Percentiles rank a stretch among this genome's conserved stretches.
phyloP scores from a whole-genome alignment of 92 coral and sea anemone genomes.

The Porites lobata region DNA sequence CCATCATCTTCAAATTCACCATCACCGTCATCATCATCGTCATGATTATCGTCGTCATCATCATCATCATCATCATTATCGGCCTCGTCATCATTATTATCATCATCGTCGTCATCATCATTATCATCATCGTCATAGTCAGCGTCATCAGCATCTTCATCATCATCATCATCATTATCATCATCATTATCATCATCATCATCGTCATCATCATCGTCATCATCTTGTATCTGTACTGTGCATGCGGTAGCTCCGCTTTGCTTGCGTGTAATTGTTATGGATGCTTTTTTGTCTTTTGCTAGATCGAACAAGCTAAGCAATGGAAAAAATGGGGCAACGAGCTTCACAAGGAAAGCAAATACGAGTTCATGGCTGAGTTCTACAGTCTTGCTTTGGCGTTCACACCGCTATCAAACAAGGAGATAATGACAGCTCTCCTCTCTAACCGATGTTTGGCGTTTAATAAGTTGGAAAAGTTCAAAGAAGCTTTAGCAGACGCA shows the following conservation, averaged over 20 bases:
- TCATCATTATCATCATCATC: too few relatives aligned
- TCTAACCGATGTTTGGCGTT: slow-evolving; percentile 56
- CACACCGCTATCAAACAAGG: slow-evolving; percentile 23
- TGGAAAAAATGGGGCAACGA: slow-evolving; percentile 42
- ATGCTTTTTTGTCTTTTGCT: background rate
- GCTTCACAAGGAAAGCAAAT: slow-evolving; percentile 22
- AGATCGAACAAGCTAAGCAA: slow-evolving; percentile 16
- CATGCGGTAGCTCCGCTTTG: background rate
- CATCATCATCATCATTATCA: too few relatives aligned
- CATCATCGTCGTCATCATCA: too few relatives aligned
- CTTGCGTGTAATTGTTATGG: background rate
- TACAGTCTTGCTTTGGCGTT: slow-evolving; percentile 49
- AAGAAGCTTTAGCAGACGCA: slow-evolving; percentile 69
- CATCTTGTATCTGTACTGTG: background rate
- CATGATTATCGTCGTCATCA: too few relatives aligned
- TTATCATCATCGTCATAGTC: too few relatives aligned
- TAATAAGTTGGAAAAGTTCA: slow-evolving; percentile 17
- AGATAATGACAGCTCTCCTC: slow-evolving; percentile 35
- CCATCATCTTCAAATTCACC: too few relatives aligned
- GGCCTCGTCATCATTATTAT: too few relatives aligned
- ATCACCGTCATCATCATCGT: too few relatives aligned
- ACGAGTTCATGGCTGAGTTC: slow-evolving; percentile 31
- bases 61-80: too few relatives aligned
- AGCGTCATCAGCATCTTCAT: too few relatives aligned
- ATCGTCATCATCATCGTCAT: background rate